Conservation (phyloP, 2,888 invertebrate species). For the Platyscelio sp. region DNA sequence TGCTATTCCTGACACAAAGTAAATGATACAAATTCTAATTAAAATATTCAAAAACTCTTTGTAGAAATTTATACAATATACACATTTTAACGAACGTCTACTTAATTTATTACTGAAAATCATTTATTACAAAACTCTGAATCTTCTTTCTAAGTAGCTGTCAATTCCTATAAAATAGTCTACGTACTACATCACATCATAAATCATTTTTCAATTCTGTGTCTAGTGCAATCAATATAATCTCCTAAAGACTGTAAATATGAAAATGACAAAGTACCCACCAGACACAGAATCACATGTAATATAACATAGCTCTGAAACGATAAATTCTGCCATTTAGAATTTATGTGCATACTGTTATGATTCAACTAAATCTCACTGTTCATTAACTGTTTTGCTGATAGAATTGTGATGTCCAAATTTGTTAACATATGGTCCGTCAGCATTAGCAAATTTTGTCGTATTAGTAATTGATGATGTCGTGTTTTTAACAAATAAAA, state of each 20-base stretch:
- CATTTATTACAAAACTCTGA: no score
- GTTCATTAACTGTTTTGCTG: conserved; percentile 34
- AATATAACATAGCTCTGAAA: not conserved
- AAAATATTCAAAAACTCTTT: no score
- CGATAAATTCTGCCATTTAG: not conserved
- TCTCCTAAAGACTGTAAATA: not conserved
- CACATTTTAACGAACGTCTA: no score
- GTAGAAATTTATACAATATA: no score
- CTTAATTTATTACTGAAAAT: no score
- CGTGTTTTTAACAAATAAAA: conserved; percentile 28
- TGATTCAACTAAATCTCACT: conserved; percentile 18
- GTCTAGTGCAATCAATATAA: not conserved
- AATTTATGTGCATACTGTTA: conserved; percentile 12
- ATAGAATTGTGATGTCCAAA: conserved; percentile 23
- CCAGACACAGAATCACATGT: not conserved
- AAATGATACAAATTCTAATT: no score
- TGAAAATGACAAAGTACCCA: not conserved
- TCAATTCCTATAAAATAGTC: no score
- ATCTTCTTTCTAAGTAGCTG: no score
- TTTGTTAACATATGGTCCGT: conserved; percentile 11
- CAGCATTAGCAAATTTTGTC: conserved; percentile 19
- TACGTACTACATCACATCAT: not conserved
- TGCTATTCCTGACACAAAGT: no score
- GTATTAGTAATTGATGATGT: conserved; percentile 20
- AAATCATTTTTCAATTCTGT: not conserved